Evolutionary conservation across 2,888 invertebrate genomes (phyloP), one percentile per base, ranked within the genome.

Genomic region (Pherbina coryleti): DNA sequence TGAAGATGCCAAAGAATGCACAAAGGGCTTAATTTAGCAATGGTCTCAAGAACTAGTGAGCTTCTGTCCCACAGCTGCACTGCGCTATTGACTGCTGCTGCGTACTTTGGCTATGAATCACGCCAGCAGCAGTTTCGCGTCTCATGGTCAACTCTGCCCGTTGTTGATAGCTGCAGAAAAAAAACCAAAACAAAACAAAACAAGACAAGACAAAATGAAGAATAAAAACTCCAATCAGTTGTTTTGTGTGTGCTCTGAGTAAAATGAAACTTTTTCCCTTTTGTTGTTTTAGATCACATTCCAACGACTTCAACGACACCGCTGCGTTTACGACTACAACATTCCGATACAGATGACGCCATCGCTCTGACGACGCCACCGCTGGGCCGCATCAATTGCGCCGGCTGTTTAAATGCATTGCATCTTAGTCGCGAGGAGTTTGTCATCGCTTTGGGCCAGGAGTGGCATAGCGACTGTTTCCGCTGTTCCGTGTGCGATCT

Each of bases 401-500:
- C 87, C 19, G 85, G 86, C 49, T 87, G 87, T 73, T 80, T 86
- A 11, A 87, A 87, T 82, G 81, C 81, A 17, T 79, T 86, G 53
- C 80, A 84, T 19, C 82, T 94, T 19, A 82, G 72, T 77, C 93
- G 94, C 84, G 85, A 85, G 64, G 95, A 96, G 87, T 95, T 93
- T 87, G 93, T 96, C 79, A 93, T 94, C 80, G 96, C 96, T 14
- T 91, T 96, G 81, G 94, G 93, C 81, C 95, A 96, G 88, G 94
- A 95, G 88, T 97, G 96, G 96, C 97, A 97, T 88, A 93, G 93
- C 88, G 96, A 96, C 88, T 97, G 97, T 88, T 97, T 97, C 85
- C 96, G 97, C 88, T 97, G 98, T 90, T 96, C 97, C 17, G 96
- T 95, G 0, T 98, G 98, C 88, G 96, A 96, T 87, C 92, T 92